Base-by-base conservation (phyloP, 2,113 vertebrate species). In the Neodontobutis hainanensis region DNA sequence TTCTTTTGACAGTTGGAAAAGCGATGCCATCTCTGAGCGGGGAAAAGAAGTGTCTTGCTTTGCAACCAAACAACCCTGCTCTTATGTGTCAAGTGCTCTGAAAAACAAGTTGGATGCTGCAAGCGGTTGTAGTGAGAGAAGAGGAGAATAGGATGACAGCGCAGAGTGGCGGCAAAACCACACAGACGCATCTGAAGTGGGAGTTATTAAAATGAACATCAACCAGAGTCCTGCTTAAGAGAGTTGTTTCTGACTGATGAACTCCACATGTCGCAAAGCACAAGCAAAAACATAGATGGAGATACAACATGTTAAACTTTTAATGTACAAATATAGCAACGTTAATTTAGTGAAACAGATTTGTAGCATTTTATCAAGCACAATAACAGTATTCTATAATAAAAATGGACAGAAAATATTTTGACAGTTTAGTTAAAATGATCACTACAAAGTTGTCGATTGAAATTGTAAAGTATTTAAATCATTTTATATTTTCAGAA, bases 1-100 rank as follows among this genome's bases (percentile, higher is more conserved):
- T 68, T 45, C 50, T 59, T 64, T 48, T 81, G 82, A 85, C 82
- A 83, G 70, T 47, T 64, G 42, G 81, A 73, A 75, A 72, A 75
- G 62, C 59, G 45, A 71, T n/a, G 53, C 66, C 70, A 14, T 57
- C 62, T 80, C 52, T 67, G 19, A 52, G 46, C n/a, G 4, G 6
- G 15, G 44, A 63, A 61, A 73, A 70, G 70, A 9, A 38, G 65
- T 52, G 45, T 73, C 78, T 75, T n/a, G 35, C 56, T 69, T 7
- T 40, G 69, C 63, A 68, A 63, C 43, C 52, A 79, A 75, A 84
- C 72, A 77, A 66, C 62, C 27, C 42, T 35, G 68, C 65, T 69
- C 63, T 68, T 65, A 34, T 51, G 53, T 61, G 65, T 65, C 9
- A 15, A 80, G 52, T 11, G 71, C 50, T 32, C 14, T 50, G 65